Base-by-base conservation (phyloP, 2,113 vertebrate species). In the Callopanchax toddi region DNA sequence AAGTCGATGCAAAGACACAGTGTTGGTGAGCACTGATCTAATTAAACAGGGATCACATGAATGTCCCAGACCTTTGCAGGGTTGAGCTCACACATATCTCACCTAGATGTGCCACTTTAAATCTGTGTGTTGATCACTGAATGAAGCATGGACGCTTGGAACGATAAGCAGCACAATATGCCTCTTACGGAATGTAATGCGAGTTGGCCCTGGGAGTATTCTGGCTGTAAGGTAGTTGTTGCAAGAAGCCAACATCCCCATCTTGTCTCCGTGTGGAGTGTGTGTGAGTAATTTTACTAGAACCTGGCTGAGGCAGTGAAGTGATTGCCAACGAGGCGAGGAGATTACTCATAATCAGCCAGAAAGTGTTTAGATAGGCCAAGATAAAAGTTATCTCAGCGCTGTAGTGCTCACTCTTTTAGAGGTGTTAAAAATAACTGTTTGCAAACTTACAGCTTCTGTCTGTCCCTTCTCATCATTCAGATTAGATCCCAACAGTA, bases 41-140 rank as follows among this genome's bases (percentile, higher is more conserved):
- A 62, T 54, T 40, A 49, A 65, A 65, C 60, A 44, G 43, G 17
- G 39, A 56, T 51, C 60, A 49, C 21, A 21, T 2, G 26, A 23
- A 39, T 48, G 39, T 55, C 50, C 48, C 72, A 39, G 50, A 74
- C 62, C 66, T 71, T 67, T 56, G 8, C 43, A 23, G 55, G 36
- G 56, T 25, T 64, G 50, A 66, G 54, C 45, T 78, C 61, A 71
- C 48, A 62, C 74, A 62, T 53, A 65, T 73, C 61, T 29, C 20
- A 23, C 48, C 53, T 45, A 62, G 61, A 71, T 71, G 34, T 74
- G 64, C 65, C 65, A 61, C n/a, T 21, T 54, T 56, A 67, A 67
- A 58, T 76, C 18, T 64, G 45, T 65, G 40, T 43, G 29, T 67
- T 51, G 25, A 60, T 69, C 66, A 76, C 78, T 59, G 76, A 74